These are phyloP conservation scores for Lonchura striata DNA, from an alignment of 2,113 vertebrate species.

Conservation along the genomic window DNA sequence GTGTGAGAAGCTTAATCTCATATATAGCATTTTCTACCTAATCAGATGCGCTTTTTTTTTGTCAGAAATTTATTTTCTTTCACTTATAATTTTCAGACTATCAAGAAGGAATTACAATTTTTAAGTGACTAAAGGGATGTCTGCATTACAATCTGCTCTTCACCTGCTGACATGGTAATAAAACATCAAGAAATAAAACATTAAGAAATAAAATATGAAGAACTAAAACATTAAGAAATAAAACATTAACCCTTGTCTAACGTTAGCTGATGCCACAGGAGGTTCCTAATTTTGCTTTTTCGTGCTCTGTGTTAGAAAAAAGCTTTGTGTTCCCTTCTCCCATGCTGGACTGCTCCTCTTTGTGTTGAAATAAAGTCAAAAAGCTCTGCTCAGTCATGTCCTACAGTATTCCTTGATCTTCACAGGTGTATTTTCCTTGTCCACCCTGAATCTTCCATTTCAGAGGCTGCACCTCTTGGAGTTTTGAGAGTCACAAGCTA, in stretches of 20 bases:
- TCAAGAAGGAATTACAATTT: neutral
- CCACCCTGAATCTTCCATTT: neutral
- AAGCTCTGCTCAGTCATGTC: neutral
- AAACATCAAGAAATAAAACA: neutral
- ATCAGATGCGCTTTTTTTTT: neutral
- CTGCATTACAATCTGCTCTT: neutral
- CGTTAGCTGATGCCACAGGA: neutral
- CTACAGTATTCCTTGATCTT: neutral
- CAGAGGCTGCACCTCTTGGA: rapidly evolving
- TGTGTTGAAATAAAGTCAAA: neutral
- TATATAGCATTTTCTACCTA: neutral
- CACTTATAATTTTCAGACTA: neutral
- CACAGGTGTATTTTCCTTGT: rapidly evolving
- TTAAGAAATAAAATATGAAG: neutral
- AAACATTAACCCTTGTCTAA: too few species aligned
- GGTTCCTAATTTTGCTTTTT: neutral
- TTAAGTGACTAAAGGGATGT: neutral
- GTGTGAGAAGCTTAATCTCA: neutral
- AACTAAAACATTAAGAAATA: neutral
- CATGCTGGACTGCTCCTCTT: neutral
- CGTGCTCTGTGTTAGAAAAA: neutral
- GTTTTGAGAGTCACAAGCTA: rapidly evolving
- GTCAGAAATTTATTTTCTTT: neutral
- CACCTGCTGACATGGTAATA: neutral
- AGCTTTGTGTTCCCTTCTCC: rapidly evolving